These are phyloP conservation scores for Ceraclea dissimilis DNA, from an alignment of 2,888 invertebrate species.

Conservation along the genomic window DNA sequence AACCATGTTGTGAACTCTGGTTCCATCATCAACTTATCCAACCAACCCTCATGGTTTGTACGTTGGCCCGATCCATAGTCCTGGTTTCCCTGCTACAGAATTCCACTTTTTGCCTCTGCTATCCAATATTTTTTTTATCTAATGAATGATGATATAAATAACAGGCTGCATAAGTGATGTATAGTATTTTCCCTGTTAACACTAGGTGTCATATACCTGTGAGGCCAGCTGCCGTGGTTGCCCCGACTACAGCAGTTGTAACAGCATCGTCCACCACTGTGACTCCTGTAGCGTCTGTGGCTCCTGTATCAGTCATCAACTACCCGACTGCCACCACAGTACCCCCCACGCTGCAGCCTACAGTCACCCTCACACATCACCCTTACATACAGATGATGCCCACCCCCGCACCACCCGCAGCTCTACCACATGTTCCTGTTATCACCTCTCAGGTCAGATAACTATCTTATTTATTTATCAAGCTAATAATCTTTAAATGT, in stretches of 20 bases:
- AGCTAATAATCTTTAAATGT: no score
- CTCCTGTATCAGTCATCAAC: conserved; percentile 13
- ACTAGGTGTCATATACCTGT: neutral
- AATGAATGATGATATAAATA: no score
- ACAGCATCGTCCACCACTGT: neutral
- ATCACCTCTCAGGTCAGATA: neutral
- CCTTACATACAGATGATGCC: neutral
- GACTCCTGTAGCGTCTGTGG: conserved; percentile 7
- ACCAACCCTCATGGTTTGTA: no score
- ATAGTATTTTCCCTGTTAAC: no score
- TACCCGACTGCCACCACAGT: neutral
- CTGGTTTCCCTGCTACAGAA: no score
- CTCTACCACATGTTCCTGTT: neutral
- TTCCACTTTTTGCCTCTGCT: no score
- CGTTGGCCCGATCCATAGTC: no score
- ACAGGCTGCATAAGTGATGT: no score
- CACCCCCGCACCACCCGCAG: neutral
- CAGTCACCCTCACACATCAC: neutral
- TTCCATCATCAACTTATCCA: no score
- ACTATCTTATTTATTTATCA: no score
- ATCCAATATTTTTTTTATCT: no score
- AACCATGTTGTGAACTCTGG: no score
- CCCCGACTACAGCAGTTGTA: neutral
- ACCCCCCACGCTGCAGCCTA: neutral
- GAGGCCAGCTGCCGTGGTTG: conserved; percentile 1